Percentiles rank a stretch among this genome's conserved stretches.
These are phyloP conservation scores for Rattus norvegicus DNA, from an alignment of 2,113 vertebrate species.

Conservation along the genomic window DNA sequence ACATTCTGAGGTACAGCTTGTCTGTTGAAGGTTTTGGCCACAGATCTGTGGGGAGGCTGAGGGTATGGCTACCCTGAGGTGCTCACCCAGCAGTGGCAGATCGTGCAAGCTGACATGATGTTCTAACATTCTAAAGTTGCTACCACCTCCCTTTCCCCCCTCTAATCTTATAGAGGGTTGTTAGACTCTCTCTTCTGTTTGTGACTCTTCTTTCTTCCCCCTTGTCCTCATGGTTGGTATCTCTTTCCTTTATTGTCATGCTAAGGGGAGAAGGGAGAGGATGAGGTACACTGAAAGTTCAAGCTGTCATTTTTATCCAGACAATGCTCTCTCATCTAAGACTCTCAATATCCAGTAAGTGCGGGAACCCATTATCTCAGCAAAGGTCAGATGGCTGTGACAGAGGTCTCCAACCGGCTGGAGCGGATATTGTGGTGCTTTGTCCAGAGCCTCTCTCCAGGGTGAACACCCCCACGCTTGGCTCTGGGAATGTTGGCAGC, in stretches of 20 bases:
- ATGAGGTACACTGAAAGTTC: slow-evolving; percentile 10
- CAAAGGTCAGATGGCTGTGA: slow-evolving; percentile 31
- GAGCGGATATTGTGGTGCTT: background rate
- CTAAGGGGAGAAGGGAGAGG: background rate
- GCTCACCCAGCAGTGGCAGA: background rate
- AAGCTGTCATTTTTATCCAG: slow-evolving; percentile 43
- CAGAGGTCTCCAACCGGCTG: slow-evolving; percentile 40
- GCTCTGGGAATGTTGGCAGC: background rate
- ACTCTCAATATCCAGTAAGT: background rate
- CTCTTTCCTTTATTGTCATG: slow-evolving; percentile 35
- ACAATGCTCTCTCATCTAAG: slow-evolving; percentile 50
- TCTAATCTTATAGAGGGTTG: background rate
- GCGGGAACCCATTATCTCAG: background rate
- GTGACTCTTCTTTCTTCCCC: background rate
- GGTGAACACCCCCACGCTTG: too few species aligned
- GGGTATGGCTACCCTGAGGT: background rate
- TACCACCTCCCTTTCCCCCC: background rate
- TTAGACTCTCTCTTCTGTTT: background rate
- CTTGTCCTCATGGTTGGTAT: background rate
- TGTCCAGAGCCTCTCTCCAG: background rate
- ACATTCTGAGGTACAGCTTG: background rate
- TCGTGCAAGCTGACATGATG: background rate
- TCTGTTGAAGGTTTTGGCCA: background rate
- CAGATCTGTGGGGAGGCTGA: background rate
- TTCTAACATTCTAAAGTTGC: background rate